Conservation (phyloP, 2,113 vertebrate species). For the Phrynocephalus versicolor region DNA sequence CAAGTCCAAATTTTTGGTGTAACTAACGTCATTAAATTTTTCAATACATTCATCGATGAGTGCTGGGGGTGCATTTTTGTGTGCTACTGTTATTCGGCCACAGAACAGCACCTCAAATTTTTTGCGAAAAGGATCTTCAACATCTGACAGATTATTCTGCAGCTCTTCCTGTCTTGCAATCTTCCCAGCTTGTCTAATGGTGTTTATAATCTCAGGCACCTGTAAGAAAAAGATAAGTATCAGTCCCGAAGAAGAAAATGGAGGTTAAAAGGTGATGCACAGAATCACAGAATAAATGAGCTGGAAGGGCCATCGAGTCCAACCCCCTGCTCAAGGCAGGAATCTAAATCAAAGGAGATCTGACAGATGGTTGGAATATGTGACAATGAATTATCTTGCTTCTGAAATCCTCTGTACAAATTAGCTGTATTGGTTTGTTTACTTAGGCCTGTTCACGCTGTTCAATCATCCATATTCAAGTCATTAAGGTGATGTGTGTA, state of each 20-base stretch:
- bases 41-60: constrained; percentile 97
- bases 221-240: constrained; percentile 35
- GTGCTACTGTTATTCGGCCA: constrained; percentile 89
- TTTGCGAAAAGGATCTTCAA: constrained; percentile 85
- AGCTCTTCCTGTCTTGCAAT: constrained; percentile 88
- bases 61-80: constrained; percentile 93
- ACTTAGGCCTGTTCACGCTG: not conserved
- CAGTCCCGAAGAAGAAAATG: not conserved
- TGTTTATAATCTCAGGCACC: constrained; percentile 97
- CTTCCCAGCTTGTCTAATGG: constrained; percentile 93
- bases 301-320: no score
- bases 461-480: not conserved
- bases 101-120: constrained; percentile 98
- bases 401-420: not conserved
- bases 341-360: no score
- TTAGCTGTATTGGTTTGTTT: not conserved
- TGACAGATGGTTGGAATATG: no score
- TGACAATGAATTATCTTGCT: no score
- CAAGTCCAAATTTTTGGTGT: constrained; percentile 46
- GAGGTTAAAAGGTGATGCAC: not conserved
- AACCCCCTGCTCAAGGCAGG: no score
- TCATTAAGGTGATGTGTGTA: not conserved
- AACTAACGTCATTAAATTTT: constrained; percentile 85
- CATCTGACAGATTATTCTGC: constrained; percentile 71
- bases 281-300: no score